phyloP scores from a whole-genome alignment of 64 coral and sea anemone species.

The Dendrophyllia cribrosa region DNA sequence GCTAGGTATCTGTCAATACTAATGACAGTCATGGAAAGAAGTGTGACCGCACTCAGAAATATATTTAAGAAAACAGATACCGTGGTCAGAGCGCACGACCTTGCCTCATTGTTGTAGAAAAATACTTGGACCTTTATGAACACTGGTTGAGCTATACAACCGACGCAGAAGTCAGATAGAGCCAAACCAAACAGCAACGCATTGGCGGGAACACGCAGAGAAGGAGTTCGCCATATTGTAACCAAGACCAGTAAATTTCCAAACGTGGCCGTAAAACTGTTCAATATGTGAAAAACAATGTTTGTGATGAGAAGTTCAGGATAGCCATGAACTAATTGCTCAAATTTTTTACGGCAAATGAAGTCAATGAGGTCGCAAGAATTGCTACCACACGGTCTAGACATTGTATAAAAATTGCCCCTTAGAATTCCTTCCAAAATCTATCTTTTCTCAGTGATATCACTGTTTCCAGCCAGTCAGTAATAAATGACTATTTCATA shows the following conservation, averaged over 20 bases:
- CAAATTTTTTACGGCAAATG: neutral
- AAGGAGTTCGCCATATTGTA: slow-evolving; percentile 30
- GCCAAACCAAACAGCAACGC: slow-evolving; percentile 43
- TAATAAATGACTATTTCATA: no score
- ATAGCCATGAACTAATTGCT: neutral
- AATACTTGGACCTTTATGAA: neutral
- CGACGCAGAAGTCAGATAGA: slow-evolving; percentile 44
- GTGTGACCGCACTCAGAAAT: neutral
- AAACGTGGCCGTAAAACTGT: neutral
- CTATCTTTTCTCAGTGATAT: no score
- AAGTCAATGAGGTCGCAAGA: neutral
- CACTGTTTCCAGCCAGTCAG: no score
- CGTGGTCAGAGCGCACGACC: neutral
- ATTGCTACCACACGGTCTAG: neutral
- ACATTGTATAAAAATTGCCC: neutral
- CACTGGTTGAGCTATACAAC: slow-evolving; percentile 17
- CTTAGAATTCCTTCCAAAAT: no score
- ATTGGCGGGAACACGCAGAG: slow-evolving; percentile 22
- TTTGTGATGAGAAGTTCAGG: neutral
- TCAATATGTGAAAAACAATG: slow-evolving; percentile 5
- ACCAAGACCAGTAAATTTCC: slow-evolving; percentile 32
- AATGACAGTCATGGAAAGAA: neutral
- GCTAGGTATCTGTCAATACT: slow-evolving; percentile 48
- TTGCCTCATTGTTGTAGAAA: neutral
- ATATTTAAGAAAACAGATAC: neutral